Evolutionary conservation across 1,140 invertebrate species (phyloP).

Genomic region (Sitodiplosis mosellana): DNA sequence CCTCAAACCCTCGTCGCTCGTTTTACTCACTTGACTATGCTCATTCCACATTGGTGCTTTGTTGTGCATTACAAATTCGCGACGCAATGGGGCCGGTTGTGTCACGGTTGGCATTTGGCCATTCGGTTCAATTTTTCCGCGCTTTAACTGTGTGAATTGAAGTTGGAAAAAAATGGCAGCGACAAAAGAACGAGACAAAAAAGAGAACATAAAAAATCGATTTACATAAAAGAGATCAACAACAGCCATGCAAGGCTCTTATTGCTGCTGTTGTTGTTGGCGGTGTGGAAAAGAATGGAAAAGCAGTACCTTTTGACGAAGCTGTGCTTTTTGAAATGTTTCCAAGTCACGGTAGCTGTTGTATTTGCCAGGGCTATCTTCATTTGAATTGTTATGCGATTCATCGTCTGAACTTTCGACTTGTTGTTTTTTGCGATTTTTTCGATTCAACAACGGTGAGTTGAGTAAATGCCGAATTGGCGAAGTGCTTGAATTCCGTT

Average conservation of each 20-base stretch:
- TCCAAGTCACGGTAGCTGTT: conserved; percentile 75
- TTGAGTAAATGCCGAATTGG: conserved; percentile 64
- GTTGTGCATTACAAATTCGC: conserved; percentile 92
- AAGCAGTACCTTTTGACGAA: conserved; percentile 69
- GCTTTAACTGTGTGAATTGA: conserved; percentile 33
- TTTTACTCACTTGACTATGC: conserved; percentile 92
- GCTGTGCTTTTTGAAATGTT: conserved; percentile 85
- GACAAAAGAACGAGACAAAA: background rate
- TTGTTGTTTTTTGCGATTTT: conserved; percentile 49
- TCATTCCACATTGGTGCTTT: conserved; percentile 99
- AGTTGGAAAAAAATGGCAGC: background rate
- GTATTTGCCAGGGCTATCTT: conserved; percentile 24
- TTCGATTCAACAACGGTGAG: conserved; percentile 55
- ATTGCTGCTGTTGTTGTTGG: too few species aligned
- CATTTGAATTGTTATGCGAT: conserved; percentile 39
- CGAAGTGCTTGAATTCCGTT: conserved; percentile 56
- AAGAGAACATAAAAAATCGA: conserved; percentile 1
- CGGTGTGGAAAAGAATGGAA: background rate
- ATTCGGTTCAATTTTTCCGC: conserved; percentile 37
- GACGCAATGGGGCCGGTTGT: conserved; percentile 30
- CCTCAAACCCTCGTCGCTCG: too few species aligned
- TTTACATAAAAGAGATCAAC: too few species aligned
- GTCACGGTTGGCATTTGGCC: conserved; percentile 21
- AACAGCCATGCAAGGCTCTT: too few species aligned
- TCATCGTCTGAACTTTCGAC: conserved; percentile 80